phyloP scores from a whole-genome alignment of 1,140 invertebrate species.

The Acromyrmex charruanus region DNA sequence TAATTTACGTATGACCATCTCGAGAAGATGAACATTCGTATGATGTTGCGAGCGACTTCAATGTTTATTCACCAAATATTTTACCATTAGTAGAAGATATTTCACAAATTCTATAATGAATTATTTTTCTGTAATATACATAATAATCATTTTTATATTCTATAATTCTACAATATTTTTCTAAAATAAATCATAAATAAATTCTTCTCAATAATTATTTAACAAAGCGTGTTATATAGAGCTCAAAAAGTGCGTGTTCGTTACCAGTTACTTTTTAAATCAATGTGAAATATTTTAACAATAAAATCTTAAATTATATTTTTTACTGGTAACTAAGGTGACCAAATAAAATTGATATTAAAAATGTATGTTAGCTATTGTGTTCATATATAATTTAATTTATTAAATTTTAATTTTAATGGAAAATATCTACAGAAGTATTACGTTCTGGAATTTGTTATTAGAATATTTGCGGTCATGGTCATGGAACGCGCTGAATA shows the following conservation, averaged over 20 bases:
- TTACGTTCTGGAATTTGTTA: constrained; percentile 6
- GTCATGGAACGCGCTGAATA: neutral
- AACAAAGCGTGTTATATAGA: neutral
- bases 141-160: constrained; percentile 11
- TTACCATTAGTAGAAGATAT: neutral
- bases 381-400: neutral
- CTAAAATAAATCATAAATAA: neutral
- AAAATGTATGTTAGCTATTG: neutral
- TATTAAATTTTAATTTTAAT: neutral
- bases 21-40: constrained; percentile 19
- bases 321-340: neutral
- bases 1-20: constrained; percentile 24
- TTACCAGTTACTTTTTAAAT: neutral
- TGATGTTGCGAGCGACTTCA: neutral
- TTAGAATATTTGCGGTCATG: constrained; percentile 21
- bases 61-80: neutral
- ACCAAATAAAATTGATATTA: neutral
- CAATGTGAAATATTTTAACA: neutral
- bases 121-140: neutral
- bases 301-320: constrained; percentile 8
- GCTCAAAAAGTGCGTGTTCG: neutral
- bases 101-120: neutral
- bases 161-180: neutral
- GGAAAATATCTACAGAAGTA: neutral
- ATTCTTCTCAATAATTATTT: constrained; percentile 1